phyloP scores from a whole-genome alignment of 2,113 vertebrate genomes.

The Naja naja region DNA sequence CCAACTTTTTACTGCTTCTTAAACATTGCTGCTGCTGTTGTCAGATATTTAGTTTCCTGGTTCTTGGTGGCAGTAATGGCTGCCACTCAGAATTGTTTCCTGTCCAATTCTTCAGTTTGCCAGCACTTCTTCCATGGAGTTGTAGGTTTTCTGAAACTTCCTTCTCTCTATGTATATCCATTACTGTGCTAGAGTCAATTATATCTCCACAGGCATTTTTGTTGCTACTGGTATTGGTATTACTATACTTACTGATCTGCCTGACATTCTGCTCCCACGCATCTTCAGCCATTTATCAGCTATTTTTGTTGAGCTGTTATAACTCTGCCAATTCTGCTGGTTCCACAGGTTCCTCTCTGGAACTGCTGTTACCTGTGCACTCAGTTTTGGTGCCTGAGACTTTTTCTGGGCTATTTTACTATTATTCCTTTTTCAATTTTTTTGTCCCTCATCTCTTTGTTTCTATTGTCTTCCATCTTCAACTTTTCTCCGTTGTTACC shows the following conservation, averaged over 20 bases:
- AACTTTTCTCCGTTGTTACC: background rate
- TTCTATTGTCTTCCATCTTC: background rate
- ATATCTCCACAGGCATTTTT: background rate
- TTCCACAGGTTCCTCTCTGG: background rate
- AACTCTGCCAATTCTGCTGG: background rate
- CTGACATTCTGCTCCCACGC: background rate
- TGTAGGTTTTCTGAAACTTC: background rate
- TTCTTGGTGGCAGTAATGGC: background rate
- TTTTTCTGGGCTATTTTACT: background rate
- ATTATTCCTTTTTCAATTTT: background rate
- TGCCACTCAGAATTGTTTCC: background rate
- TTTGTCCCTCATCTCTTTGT: background rate
- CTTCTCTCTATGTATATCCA: background rate
- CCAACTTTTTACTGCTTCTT: background rate
- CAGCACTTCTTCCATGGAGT: background rate
- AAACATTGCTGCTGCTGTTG: background rate
- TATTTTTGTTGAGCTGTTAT: background rate
- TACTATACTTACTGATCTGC: background rate
- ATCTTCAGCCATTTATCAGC: background rate
- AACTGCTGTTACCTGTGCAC: background rate
- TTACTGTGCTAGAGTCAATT: background rate
- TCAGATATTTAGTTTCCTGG: background rate
- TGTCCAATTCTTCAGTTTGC: background rate
- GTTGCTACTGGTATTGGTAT: background rate
- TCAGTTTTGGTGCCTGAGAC: background rate